phyloP scores from a whole-genome alignment of 2,888 invertebrate species.

The Meta bourneti region DNA sequence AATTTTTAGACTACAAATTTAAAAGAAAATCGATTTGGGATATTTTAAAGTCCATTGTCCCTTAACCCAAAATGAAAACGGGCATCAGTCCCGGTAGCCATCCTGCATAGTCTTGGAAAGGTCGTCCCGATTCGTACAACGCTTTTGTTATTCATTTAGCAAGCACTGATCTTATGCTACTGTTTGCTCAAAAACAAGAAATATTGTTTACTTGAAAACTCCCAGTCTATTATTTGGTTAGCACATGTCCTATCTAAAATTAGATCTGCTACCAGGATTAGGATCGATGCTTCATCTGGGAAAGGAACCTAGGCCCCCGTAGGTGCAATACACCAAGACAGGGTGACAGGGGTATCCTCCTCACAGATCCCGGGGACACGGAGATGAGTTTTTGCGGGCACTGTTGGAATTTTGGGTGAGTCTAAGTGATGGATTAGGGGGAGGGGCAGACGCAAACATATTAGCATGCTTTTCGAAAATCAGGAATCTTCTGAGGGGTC shows the following conservation, averaged over 20 bases:
- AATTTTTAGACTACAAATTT: no score
- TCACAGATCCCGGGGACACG: conserved; percentile 10
- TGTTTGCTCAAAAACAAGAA: neutral
- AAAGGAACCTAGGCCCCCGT: neutral
- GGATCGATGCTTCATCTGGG: conserved; percentile 22
- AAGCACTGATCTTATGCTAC: neutral
- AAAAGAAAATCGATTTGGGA: no score
- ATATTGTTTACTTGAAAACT: conserved; percentile 9
- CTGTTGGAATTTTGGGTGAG: conserved; percentile 50
- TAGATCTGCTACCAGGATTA: conserved; percentile 20
- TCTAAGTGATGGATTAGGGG: conserved; percentile 58
- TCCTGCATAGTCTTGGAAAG: no score
- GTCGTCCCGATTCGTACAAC: neutral
- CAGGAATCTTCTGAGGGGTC: conserved; percentile 11
- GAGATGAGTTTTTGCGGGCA: conserved; percentile 14
- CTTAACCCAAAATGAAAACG: no score
- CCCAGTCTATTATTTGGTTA: conserved; percentile 1
- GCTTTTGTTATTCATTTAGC: neutral
- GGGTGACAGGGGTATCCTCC: neutral
- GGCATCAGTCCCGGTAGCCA: no score
- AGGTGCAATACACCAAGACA: neutral
- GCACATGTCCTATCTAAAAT: conserved; percentile 31
- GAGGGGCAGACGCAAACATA: conserved; percentile 45
- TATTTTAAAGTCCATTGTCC: no score
- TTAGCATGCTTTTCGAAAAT: conserved; percentile 49